Evolutionary conservation across 2,113 vertebrate genomes (phyloP), one percentile per base, ranked within the genome.

Genomic region (Leptosomus discolor): DNA sequence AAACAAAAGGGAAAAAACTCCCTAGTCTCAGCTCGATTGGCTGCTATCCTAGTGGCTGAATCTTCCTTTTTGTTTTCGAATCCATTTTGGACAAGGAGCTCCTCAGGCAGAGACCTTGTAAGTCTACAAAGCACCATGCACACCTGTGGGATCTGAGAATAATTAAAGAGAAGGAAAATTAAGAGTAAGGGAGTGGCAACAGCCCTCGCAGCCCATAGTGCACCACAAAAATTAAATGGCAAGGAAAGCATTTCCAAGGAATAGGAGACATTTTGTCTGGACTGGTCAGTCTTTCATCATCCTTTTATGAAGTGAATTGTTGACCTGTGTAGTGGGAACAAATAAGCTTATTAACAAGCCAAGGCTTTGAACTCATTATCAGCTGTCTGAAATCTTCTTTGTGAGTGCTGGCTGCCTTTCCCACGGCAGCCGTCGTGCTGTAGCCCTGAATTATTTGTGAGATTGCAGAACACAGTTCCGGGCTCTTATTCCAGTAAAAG

Each of bases 361-460:
- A 90, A 51, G 77, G 65, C 95, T 97, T 96, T 95, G 84, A 89
- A 92, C 89, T 95, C 53, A 76, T 94, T 94, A 96, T 91, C 94
- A 96, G 70, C 84, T 90, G 91, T 78, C 69, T 97, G 77, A 94
- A 96, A 95, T 95, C 89, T 92, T 96, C 90, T 91, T 95, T 92
- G 73, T 71, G 87, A 83, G 77, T 37, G n/a, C 80, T 80, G 89
- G 48, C 87, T 91, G 92, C 77, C 23, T 95, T 90, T 96, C 84
- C 89, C 67, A 73, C 8, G 1, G 77, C 91, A 85, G 61, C 85
- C 91, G 46, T 76, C 79, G 91, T 87, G 64, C 84, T 92, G 60
- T 82, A 82, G 67, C 77, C 57, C 36, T 85, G 80, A 73, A 85
- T 60, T 94, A 53, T 57, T 88, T 88, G 70, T 85, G 80, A 82